Evolutionary conservation across 2,113 vertebrate genomes (phyloP), one percentile per base, ranked within the genome.

Genomic region (Eurystomus gularis): DNA sequence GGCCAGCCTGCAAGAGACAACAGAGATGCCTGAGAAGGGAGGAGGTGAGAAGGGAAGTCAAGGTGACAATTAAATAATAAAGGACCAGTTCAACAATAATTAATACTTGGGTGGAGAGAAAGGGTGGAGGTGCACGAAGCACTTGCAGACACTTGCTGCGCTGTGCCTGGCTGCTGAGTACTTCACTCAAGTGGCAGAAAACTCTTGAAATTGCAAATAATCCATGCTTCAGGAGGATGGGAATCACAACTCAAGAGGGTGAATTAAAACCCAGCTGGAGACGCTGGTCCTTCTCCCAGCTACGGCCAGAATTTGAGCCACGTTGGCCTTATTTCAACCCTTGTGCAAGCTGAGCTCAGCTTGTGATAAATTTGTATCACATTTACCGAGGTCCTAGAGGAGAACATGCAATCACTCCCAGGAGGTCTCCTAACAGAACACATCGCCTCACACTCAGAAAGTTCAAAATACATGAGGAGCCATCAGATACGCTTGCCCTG

Each of bases 51-150:
- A 89, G n/a, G 49, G 37, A 35, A 79, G 44, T 52, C 86, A 85
- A 86, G 44, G 80, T 89, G 57, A 49, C 86, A 93, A 96, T 96
- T 96, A 96, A 91, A 71, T 93, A 93, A 91, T 94, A 84, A 93
- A 84, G 73, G 65, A 86, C 48, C 42, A 37, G 88, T 94, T 88
- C 48, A 86, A 83, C 80, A 95, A 10, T 86, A 94, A 91, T 91
- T 90, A 93, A 68, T 61, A 12, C 55, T 78, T 82, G 69, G 73
- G 86, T 72, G 72, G 70, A 93, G 60, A 28, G 42, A 37, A 79
- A 54, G 80, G 71, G 90, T 83, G 88, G 93, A 93, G 65, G 61
- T 24, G 40, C 35, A 18, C 3, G 49, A 70, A 75, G 46, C 13
- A 2, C 37, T 55, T 49, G 42, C 84, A 86, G 84, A 54, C 37